A percentile compares a stretch with the other conserved stretches of the same genome.
These are phyloP conservation scores for Chymomyza caudatula DNA, from an alignment of 2,888 invertebrate species.

Conservation along the genomic window DNA sequence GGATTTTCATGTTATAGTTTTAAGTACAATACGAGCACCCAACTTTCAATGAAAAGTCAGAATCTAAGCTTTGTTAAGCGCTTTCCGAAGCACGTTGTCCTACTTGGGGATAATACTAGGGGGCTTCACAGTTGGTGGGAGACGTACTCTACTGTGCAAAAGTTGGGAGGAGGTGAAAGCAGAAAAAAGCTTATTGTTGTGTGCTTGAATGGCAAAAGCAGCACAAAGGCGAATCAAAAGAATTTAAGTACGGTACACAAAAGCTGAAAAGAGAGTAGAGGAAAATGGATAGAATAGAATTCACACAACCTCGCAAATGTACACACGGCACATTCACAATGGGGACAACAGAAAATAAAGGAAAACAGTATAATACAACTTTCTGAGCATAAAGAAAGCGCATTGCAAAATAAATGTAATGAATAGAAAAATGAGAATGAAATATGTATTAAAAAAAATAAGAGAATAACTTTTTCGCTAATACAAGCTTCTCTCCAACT, in stretches of 20 bases:
- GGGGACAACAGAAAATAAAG: slow-evolving; percentile 41
- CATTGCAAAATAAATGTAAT: slow-evolving; percentile 57
- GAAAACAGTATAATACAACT: slow-evolving; percentile 48
- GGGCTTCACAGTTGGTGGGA: not conserved
- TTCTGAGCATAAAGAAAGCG: slow-evolving; percentile 51
- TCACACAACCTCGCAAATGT: slow-evolving; percentile 13
- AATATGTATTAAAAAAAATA: slow-evolving; percentile 25
- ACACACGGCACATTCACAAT: slow-evolving; percentile 22
- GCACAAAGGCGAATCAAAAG: slow-evolving; percentile 58
- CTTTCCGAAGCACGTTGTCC: not conserved
- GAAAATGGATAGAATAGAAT: slow-evolving; percentile 37
- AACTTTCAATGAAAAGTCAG: not conserved
- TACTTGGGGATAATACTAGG: not conserved
- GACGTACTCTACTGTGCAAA: not conserved
- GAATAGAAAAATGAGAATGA: slow-evolving; percentile 48
- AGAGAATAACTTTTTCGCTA: slow-evolving; percentile 1
- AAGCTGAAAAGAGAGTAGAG: slow-evolving; percentile 42
- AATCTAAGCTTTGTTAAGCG: not conserved
- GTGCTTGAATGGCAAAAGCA: slow-evolving; percentile 46
- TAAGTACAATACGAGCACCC: not conserved
- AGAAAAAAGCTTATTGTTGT: slow-evolving; percentile 58
- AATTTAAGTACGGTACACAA: slow-evolving; percentile 45
- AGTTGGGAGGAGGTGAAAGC: not conserved
- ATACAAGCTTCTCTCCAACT: not conserved
- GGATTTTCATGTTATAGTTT: not conserved